Percentiles rank a stretch among this genome's conserved stretches.
These are phyloP conservation scores for Clivina fossor DNA, from an alignment of 2,888 invertebrate genomes.

Conservation along the genomic window DNA sequence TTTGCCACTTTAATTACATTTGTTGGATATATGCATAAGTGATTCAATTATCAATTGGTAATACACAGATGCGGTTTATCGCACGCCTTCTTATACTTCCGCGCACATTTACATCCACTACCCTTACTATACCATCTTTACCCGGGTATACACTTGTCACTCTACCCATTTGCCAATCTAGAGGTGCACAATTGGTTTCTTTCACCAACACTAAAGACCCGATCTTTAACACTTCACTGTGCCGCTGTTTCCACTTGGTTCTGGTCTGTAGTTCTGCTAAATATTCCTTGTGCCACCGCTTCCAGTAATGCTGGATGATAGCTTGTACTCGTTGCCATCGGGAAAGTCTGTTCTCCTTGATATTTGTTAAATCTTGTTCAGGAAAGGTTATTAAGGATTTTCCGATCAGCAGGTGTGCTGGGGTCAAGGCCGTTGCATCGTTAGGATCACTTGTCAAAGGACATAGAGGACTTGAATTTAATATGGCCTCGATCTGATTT, in stretches of 20 bases:
- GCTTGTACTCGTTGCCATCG: conserved; percentile 37
- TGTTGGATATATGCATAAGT: too few species aligned
- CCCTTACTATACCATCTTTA: neutral
- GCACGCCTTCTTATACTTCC: too few species aligned
- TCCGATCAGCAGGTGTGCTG: conserved; percentile 39
- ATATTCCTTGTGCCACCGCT: conserved; percentile 27
- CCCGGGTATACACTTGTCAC: too few species aligned
- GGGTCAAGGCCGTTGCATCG: conserved; percentile 35
- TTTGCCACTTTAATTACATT: too few species aligned
- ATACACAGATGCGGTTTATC: too few species aligned
- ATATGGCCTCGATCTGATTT: conserved; percentile 33
- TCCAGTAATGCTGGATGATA: conserved; percentile 32
- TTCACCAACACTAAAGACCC: conserved; percentile 32
- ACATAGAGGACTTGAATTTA: conserved; percentile 37
- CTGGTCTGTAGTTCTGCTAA: conserved; percentile 31
- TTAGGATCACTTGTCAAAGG: conserved; percentile 32
- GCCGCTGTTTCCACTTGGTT: conserved; percentile 29
- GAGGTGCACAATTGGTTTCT: conserved; percentile 34
- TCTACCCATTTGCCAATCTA: conserved; percentile 33
- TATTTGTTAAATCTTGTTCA: conserved; percentile 23
- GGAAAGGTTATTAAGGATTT: conserved; percentile 31
- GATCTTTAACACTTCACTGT: conserved; percentile 16
- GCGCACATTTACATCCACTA: conserved; percentile 1
- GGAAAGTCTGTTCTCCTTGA: conserved; percentile 14
- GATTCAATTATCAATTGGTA: too few species aligned